Evolutionary conservation across 2,113 vertebrate species (phyloP).

Genomic region (Bubo scandiacus): DNA sequence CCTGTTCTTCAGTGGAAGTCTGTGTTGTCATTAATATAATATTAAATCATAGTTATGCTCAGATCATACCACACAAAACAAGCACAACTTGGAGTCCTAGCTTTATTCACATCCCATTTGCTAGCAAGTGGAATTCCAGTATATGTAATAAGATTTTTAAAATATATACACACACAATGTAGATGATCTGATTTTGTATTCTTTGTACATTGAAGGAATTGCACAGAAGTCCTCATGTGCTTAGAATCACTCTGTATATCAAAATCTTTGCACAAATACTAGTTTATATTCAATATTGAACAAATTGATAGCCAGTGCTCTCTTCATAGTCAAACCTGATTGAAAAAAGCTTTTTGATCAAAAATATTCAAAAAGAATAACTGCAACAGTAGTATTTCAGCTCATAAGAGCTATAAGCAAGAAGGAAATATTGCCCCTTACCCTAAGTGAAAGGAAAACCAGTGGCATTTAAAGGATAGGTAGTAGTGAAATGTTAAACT

Average conservation of each 20-base stretch:
- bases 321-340: not conserved
- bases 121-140: not conserved
- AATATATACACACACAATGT: not conserved
- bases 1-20: not conserved
- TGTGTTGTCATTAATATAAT: not conserved
- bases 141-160: not conserved
- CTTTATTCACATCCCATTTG: not conserved
- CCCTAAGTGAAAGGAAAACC: not conserved
- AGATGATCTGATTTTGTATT: not conserved
- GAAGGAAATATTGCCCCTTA: not conserved
- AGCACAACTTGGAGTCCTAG: not conserved
- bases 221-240: not conserved
- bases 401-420: not conserved
- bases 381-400: not conserved
- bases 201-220: not conserved
- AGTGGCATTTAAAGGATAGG: constrained; percentile 9
- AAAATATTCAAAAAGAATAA: not conserved
- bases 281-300: not conserved
- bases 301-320: not conserved
- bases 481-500: constrained; percentile 27
- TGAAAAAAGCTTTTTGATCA: not conserved
- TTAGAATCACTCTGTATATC: not conserved
- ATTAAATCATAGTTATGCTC: not conserved
- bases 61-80: not conserved
- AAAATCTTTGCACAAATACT: not conserved